A percentile compares a stretch with the other conserved stretches of the same genome.
Conservation (phyloP, 2,888 invertebrate species). For the Aporophyla nigra region DNA sequence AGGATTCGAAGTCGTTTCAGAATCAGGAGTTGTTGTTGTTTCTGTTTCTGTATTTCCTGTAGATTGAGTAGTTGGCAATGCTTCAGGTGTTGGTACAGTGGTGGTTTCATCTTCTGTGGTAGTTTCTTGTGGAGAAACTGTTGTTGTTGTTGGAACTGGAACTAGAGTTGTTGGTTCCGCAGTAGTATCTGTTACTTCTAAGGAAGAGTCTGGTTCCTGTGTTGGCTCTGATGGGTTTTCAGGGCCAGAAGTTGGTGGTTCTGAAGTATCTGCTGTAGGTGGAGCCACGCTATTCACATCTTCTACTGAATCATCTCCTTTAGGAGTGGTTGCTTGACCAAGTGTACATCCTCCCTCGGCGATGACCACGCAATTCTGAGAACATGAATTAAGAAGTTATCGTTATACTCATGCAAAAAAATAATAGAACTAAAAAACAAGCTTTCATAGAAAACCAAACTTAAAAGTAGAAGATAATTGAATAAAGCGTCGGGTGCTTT, state of each 20-base stretch:
- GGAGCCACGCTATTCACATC: not conserved
- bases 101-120: not conserved
- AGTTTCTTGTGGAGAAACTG: not conserved
- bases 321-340: conserved; percentile 12
- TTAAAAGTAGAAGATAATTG: too few species aligned
- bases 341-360: conserved; percentile 44
- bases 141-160: not conserved
- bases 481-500: too few species aligned
- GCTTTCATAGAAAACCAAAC: too few species aligned
- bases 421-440: too few species aligned
- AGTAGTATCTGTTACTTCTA: not conserved
- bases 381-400: not conserved
- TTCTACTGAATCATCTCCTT: not conserved
- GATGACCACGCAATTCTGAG: conserved; percentile 31
- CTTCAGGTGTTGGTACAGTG: not conserved
- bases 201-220: not conserved
- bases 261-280: not conserved
- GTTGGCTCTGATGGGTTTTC: not conserved
- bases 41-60: not conserved
- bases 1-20: not conserved
- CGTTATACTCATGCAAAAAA: not conserved
- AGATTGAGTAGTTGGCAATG: not conserved
- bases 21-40: conserved; percentile 1
- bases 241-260: not conserved
- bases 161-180: not conserved